phyloP scores from a whole-genome alignment of 2,888 invertebrate species.

The Nyleta sp. region DNA sequence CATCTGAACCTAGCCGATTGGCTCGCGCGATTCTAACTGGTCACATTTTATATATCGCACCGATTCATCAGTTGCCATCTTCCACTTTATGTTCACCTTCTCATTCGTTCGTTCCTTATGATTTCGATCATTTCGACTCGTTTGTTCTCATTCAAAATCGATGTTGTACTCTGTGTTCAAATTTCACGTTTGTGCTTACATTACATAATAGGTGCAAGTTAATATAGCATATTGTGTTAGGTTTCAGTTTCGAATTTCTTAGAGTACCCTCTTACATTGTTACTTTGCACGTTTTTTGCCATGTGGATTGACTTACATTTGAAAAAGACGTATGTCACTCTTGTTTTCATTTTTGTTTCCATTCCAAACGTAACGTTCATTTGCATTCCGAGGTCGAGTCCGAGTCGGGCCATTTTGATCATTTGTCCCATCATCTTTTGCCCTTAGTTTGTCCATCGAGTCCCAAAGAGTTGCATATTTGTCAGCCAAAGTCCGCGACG shows the following conservation, averaged over 20 bases:
- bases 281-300: slow-evolving; percentile 57
- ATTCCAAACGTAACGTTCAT: slow-evolving; percentile 25
- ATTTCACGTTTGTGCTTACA: slow-evolving; percentile 59
- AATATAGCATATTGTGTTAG: slow-evolving; percentile 58
- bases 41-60: slow-evolving; percentile 37
- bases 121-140: slow-evolving; percentile 26
- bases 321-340: slow-evolving; percentile 26
- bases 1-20: slow-evolving; percentile 4
- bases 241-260: slow-evolving; percentile 60
- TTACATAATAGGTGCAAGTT: slow-evolving; percentile 62
- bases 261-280: slow-evolving; percentile 52
- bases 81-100: slow-evolving; percentile 46
- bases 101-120: slow-evolving; percentile 20
- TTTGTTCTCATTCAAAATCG: slow-evolving; percentile 58
- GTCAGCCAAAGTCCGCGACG: slow-evolving; percentile 13
- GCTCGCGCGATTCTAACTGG: slow-evolving; percentile 40
- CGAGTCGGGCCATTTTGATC: not conserved
- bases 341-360: slow-evolving; percentile 4
- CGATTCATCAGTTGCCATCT: slow-evolving; percentile 25
- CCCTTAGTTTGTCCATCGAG: no score
- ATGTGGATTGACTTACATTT: slow-evolving; percentile 55
- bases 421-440: no score
- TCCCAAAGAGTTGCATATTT: slow-evolving; percentile 28
- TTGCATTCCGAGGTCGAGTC: not conserved
- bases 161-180: slow-evolving; percentile 64